Evolutionary conservation across 2,113 vertebrate genomes (phyloP).

Genomic region (Phyllopteryx taeniolatus): DNA sequence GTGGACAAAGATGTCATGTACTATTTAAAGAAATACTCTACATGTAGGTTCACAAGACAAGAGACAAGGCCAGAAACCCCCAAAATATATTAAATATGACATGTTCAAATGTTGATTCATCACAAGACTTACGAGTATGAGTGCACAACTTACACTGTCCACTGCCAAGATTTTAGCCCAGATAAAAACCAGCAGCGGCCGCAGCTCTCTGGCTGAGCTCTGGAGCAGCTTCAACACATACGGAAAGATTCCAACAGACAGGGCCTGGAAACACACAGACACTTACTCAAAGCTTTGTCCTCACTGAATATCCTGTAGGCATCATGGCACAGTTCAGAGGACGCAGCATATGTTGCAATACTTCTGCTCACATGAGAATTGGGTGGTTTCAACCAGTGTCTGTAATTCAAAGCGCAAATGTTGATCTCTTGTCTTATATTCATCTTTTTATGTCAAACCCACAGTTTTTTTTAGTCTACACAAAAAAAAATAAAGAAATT

Average conservation of each 20-base stretch:
- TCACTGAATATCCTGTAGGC: constrained; percentile 1
- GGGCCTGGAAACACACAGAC: constrained; percentile 73
- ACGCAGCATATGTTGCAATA: neutral
- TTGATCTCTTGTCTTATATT: too few species aligned
- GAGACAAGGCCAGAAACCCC: neutral
- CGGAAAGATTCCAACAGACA: constrained; percentile 96
- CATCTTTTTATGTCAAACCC: too few species aligned
- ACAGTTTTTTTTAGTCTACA: too few species aligned
- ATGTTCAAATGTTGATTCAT: neutral
- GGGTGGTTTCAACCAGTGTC: neutral
- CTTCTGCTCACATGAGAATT: neutral
- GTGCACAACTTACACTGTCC: constrained; percentile 86
- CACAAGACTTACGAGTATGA: neutral
- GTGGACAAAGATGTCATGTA: neutral
- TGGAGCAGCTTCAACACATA: constrained; percentile 97
- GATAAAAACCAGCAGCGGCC: constrained; percentile 96
- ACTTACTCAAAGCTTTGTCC: neutral
- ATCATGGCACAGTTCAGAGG: neutral
- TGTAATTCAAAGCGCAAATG: too few species aligned
- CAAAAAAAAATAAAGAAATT: too few species aligned
- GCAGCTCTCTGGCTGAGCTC: constrained; percentile 92
- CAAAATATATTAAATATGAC: neutral
- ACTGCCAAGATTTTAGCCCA: constrained; percentile 99
- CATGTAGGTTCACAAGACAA: neutral
- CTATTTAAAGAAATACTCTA: neutral